phyloP scores from a whole-genome alignment of 2,113 vertebrate species.

The Ornithorhynchus anatinus region DNA sequence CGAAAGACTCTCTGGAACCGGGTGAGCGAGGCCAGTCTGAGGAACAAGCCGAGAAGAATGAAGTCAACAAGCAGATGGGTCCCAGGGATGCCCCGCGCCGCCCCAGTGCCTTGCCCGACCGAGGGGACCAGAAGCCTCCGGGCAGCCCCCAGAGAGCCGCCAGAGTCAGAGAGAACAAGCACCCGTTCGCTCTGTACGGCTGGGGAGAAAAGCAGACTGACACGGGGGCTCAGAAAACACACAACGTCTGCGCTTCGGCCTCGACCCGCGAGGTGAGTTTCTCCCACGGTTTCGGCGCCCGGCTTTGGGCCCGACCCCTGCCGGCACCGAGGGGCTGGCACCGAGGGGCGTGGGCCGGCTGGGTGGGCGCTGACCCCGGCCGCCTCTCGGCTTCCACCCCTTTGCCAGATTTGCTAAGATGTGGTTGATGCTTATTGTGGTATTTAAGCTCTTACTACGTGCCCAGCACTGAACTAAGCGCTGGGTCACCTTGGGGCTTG shows the following conservation, averaged over 20 bases:
- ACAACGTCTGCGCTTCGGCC: conserved; percentile 89
- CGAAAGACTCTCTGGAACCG: too few species aligned
- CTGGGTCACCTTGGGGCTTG: too few species aligned
- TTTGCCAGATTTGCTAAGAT: too few species aligned
- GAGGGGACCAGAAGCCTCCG: conserved; percentile 44
- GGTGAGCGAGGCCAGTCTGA: conserved; percentile 48
- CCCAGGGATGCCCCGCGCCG: conserved; percentile 24
- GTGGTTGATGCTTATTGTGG: too few species aligned
- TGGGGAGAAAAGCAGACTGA: conserved; percentile 85
- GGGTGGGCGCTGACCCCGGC: too few species aligned
- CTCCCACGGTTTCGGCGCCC: rapidly evolving
- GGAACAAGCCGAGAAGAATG: conserved; percentile 19
- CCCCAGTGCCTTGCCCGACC: conserved; percentile 60
- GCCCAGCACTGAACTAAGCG: too few species aligned
- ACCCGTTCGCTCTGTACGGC: conserved; percentile 91
- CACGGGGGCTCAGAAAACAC: conserved; percentile 85
- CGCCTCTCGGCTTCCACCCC: too few species aligned
- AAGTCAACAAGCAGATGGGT: conserved; percentile 14
- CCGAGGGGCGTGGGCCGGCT: too few species aligned
- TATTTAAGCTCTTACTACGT: too few species aligned
- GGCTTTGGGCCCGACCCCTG: not conserved
- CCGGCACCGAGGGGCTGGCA: rapidly evolving
- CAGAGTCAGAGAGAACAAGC: conserved; percentile 74
- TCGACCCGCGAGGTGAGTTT: conserved; percentile 81
- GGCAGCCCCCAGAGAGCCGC: conserved; percentile 72